Evolutionary conservation across 2,888 invertebrate genomes (phyloP), one percentile per base, ranked within the genome.

Genomic region (Chloromyia formosa): DNA sequence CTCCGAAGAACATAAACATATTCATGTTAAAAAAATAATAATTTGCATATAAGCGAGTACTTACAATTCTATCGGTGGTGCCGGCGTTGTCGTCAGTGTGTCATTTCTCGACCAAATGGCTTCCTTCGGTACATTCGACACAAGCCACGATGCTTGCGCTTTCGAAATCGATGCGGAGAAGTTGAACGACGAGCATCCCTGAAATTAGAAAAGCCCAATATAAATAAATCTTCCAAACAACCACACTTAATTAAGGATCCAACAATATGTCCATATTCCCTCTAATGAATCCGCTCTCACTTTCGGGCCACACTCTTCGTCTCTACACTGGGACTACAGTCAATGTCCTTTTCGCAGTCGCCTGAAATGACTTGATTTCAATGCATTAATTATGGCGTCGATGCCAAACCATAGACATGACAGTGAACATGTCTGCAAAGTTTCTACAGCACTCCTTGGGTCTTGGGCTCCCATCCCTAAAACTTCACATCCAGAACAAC

Each of bases 161-260:
- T 87, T 88, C 56, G 86, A 84, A 75, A 90, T 87, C 78, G 88
- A 87, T 40, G 87, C 83, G 14, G 90, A 89, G 81, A 91, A 91
- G 0, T 90, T 89, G 10, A 87, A 86, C 80, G 91, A 91, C 3
- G 87, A 86, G 80, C 91, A 92, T 3, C 89, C 89, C 79, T 88
- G 42, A 60, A 14, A 73, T 73, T 40, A 69, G 23, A 40, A 23
- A 49, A 49, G 4, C 12, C 22, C 9, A 66, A 49, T 53, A 4
- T 4, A 18, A 60, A 22, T 49, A 49, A 2, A 49, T 1, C 27
- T 35, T 35, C 27, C n/a, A 9, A 23, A 62, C 5, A 12, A 3
- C n/a, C 5, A 20, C 62, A 7, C 12, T 10, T 10, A 62, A 62
- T 27, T 40, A 5, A 53, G 16, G 16, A 53, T 16, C 10, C 9